These are phyloP conservation scores for Umimayanthus chanpuru DNA, from an alignment of 92 coral and sea anemone genomes.

Conservation along the genomic window DNA sequence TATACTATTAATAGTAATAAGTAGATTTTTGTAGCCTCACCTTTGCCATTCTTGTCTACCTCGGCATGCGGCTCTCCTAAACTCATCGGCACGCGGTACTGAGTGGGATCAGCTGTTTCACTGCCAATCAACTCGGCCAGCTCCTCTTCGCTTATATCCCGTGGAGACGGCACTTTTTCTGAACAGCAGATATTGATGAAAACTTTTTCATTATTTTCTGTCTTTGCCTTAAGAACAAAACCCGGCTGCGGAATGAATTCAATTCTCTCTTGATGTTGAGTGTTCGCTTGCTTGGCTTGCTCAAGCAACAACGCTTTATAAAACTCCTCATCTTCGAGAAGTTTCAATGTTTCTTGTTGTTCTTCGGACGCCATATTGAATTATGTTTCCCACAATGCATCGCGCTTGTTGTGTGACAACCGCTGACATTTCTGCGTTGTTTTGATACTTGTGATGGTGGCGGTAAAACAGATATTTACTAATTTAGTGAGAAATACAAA, in stretches of 20 bases:
- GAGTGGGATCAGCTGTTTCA: slow-evolving; percentile 72
- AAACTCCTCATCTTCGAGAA: slow-evolving; percentile 79
- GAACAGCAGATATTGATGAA: slow-evolving; percentile 89
- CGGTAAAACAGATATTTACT: background rate
- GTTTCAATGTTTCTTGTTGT: slow-evolving; percentile 9
- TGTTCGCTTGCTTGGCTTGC: slow-evolving; percentile 51
- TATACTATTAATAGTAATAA: too few relatives aligned
- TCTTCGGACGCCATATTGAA: slow-evolving; percentile 85
- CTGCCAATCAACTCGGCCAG: slow-evolving; percentile 69
- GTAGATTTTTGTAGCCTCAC: slow-evolving; percentile 29
- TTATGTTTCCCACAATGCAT: slow-evolving; percentile 58
- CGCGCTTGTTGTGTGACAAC: background rate
- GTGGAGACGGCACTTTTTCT: slow-evolving; percentile 81
- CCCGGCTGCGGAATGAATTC: slow-evolving; percentile 84
- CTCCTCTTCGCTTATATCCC: slow-evolving; percentile 79
- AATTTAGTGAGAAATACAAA: background rate
- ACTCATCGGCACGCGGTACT: slow-evolving; percentile 89
- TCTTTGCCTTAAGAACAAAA: slow-evolving; percentile 86
- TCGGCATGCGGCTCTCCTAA: slow-evolving; percentile 97
- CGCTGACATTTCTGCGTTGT: background rate
- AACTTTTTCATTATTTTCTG: slow-evolving; percentile 71
- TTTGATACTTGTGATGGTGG: background rate
- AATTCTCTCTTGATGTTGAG: slow-evolving; percentile 52
- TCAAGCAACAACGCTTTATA: slow-evolving; percentile 72
- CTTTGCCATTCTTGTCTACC: slow-evolving; percentile 88